Percentiles rank a stretch among this genome's conserved stretches.
Evolutionary conservation across 2,888 invertebrate genomes (phyloP).

Genomic region (Opisthograptis luteolata): DNA sequence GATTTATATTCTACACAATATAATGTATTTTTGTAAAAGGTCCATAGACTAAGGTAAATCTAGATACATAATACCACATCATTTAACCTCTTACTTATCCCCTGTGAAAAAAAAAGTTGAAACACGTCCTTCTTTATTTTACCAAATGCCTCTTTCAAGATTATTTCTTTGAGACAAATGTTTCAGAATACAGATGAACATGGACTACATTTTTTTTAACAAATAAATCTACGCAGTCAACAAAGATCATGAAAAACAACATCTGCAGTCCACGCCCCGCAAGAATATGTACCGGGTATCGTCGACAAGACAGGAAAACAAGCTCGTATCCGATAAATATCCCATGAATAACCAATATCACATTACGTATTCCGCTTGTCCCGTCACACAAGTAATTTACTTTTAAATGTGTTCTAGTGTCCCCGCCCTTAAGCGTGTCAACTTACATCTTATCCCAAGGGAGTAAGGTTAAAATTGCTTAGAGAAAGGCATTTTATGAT

Average conservation of each 20-base stretch:
- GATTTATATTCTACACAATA: too few species aligned
- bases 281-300: constrained; percentile 5
- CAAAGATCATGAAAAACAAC: not conserved
- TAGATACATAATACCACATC: too few species aligned
- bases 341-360: constrained; percentile 78
- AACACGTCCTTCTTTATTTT: too few species aligned
- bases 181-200: too few species aligned
- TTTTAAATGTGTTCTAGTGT: constrained; percentile 40
- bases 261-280: not conserved
- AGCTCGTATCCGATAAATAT: constrained; percentile 55
- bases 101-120: too few species aligned
- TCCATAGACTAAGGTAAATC: too few species aligned
- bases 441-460: constrained; percentile 20
- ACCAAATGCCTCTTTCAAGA: too few species aligned
- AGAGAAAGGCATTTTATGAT: not conserved
- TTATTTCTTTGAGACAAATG: too few species aligned
- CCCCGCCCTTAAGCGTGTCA: constrained; percentile 15
- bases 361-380: constrained; percentile 63
- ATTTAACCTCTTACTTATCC: too few species aligned
- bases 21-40: too few species aligned
- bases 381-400: constrained; percentile 50
- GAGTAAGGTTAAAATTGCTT: constrained; percentile 9
- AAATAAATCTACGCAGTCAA: too few species aligned
- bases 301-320: constrained; percentile 9
- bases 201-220: too few species aligned